These are phyloP conservation scores for Microtus richardsoni DNA, from an alignment of 2,113 vertebrate species.

Conservation along the genomic window DNA sequence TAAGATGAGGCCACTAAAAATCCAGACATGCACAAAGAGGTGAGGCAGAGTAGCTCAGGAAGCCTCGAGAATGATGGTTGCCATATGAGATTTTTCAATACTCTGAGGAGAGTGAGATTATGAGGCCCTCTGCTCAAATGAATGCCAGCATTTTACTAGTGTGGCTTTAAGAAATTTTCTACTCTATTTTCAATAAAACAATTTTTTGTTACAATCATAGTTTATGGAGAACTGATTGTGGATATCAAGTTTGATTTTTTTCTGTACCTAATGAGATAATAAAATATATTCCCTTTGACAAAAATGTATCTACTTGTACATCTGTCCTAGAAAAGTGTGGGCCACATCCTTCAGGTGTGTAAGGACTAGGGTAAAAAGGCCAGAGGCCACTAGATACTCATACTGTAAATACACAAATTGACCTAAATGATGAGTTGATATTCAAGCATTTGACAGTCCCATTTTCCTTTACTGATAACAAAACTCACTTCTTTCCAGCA, in stretches of 20 bases:
- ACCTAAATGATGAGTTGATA: constrained; percentile 23
- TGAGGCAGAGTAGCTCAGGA: constrained; percentile 1
- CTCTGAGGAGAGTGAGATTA: not conserved
- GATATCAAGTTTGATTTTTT: not conserved
- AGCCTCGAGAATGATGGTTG: not conserved
- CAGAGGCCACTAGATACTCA: not conserved
- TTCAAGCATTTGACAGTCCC: constrained; percentile 40
- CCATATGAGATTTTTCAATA: not conserved
- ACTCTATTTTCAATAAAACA: not conserved
- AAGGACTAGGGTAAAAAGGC: not conserved
- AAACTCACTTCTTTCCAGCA: not conserved
- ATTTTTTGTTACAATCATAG: not conserved
- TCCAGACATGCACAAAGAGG: constrained; percentile 13
- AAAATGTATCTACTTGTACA: not conserved
- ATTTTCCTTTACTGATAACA: constrained; percentile 12
- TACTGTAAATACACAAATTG: not conserved
- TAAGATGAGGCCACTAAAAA: constrained; percentile 48
- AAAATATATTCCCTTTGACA: not conserved
- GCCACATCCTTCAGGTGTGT: not conserved
- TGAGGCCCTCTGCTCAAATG: not conserved
- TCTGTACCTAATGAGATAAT: not conserved
- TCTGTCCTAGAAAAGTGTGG: not conserved
- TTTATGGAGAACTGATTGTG: not conserved
- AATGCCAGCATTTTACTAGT: constrained; percentile 1
- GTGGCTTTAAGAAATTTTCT: not conserved